These are phyloP conservation scores for Carabus problematicus DNA, from an alignment of 2,888 invertebrate genomes.

Conservation along the genomic window DNA sequence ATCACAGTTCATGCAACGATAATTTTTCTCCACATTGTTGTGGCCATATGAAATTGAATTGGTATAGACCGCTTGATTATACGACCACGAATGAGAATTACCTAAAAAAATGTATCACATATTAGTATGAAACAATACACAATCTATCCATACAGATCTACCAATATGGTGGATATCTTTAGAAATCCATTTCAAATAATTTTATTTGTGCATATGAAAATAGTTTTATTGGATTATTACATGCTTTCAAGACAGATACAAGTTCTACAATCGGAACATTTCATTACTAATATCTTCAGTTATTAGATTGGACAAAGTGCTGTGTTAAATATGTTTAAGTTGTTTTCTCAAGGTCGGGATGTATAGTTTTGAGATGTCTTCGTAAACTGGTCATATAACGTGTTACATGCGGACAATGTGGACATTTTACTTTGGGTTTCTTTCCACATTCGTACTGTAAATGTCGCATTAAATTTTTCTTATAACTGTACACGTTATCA, in stretches of 20 bases:
- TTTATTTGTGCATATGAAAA: too few relatives aligned
- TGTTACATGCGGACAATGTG: conserved; percentile 67
- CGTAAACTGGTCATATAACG: conserved; percentile 48
- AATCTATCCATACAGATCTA: not conserved
- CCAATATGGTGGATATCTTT: too few relatives aligned
- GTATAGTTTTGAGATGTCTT: conserved; percentile 47
- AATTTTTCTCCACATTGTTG: not conserved
- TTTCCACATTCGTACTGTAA: conserved; percentile 69
- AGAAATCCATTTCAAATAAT: too few relatives aligned
- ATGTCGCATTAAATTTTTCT: conserved; percentile 62
- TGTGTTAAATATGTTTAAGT: not conserved
- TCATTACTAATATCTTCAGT: not conserved
- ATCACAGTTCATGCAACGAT: conserved; percentile 23
- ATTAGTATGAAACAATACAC: conserved; percentile 1
- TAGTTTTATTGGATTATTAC: too few relatives aligned
- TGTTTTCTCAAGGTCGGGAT: conserved; percentile 18
- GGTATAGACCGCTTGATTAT: not conserved
- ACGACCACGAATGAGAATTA: not conserved
- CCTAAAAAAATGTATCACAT: conserved; percentile 1
- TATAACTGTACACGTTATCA: conserved; percentile 62
- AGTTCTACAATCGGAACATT: too few relatives aligned
- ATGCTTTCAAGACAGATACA: too few relatives aligned
- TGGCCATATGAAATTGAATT: not conserved
- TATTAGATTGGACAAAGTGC: not conserved
- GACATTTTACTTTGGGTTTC: conserved; percentile 77